Evolutionary conservation across 2,888 invertebrate genomes (phyloP), one percentile per base, ranked within the genome.

Genomic region (Amblyjoppa fuscipennis): DNA sequence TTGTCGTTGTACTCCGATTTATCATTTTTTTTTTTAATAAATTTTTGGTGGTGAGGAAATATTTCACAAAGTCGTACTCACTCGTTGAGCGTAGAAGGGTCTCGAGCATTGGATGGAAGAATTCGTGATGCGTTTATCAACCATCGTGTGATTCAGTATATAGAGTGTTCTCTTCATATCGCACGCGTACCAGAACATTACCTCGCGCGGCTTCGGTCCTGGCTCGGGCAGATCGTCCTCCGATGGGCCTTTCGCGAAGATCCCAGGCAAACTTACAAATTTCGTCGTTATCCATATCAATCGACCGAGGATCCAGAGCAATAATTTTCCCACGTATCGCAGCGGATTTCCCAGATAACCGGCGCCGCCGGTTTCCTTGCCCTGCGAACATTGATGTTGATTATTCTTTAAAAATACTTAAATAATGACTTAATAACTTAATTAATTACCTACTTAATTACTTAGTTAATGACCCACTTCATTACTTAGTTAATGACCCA

Each of bases 131-230:
- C 93, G 93, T 25, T 90, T 90, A 25, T 92, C 89, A 11, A 94
- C 94, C 82, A 95, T 94, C 1, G 95, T 94, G 88, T 96, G 96
- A 88, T 97, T 96, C 87, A 97, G 93, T 73, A 96, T 96, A 92
- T 96, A 98, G 3, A 98, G 94, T 51, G 95, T 96, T 82, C 96
- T 96, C 86, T 96, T 95, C 92, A 96, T 96, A 93, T 98, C 98
- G 93, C 98, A 98, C 1, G 97, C 96, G 89, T 96, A 95, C 20
- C 92, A 94, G 70, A 89, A 84, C 68, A 89, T 87, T 2, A 90
- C 89, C 45, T 89, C 90, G 16, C 87, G 87, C 0, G 88, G 88
- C 3, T 92, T 91, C 0, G 93, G 92, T 3, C 93, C 92, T 9
- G 92, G 93, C n/a, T 91, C 92, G 31, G 93, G 93, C 1, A 89